Evolutionary conservation across 2,797 vertebrate genomes (phyloP), one percentile per base, ranked within the genome.

Genomic region (Rhinogobio ventralis): DNA sequence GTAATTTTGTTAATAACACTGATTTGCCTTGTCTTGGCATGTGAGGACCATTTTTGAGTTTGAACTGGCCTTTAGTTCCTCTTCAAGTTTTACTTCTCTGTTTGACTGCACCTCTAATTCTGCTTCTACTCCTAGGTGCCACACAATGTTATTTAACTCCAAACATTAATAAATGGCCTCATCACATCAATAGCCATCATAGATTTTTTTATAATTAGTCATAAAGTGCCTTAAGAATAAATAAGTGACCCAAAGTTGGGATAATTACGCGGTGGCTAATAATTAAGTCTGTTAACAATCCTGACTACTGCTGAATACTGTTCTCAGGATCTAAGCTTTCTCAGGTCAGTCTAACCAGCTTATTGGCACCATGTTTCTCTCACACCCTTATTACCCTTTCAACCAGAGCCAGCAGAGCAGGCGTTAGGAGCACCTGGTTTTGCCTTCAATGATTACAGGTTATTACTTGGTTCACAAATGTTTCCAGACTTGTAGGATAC

Each of bases 181-280:
- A 85, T 72, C 87, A 86, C 84, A 82, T 90, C 87, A 90, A 87
- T 83, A 85, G 73, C 88, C 90, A 90, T 92, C 87, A 93, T 91
- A 39, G 85, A 89, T 93, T 94, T 57, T n/a, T 86, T 86, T 85
- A 53, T 93, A 94, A 95, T 91, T 89, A 94, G 81, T 90, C 87
- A 45, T 82, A 89, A 89, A 86, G 72, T 77, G 67, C 85, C 83
- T 79, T 33, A 36, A 84, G 82, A 51, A n/a, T 86, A 85, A 87
- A 87, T 78, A 64, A 77, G 42, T 67, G 72, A 81, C 75, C 84
- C 82, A 77, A 71, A 91, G 88, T 90, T 90, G 79, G 82, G 76
- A 72, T 89, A 90, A 91, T 94, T 91, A 89, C 77, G 62, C 81
- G 74, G n/a, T 73, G 39, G 79, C 72, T 88, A 76, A 81, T 95